A percentile compares a stretch with the other conserved stretches of the same genome.
These are phyloP conservation scores for Drosophila paulistorum DNA, from an alignment of 1,140 invertebrate genomes.

Conservation along the genomic window DNA sequence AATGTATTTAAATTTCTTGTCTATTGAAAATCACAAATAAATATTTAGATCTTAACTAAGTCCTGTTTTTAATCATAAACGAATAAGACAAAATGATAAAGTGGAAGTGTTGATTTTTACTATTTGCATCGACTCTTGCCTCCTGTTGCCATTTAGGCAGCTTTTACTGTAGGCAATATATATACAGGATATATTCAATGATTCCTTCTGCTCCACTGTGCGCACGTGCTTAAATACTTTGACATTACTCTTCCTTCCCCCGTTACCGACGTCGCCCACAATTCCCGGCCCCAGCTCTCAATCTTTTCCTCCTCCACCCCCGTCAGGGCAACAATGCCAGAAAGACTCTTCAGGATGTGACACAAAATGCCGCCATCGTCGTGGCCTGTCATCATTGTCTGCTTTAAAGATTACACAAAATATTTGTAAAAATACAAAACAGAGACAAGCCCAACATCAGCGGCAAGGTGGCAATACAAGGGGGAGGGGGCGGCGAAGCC, in stretches of 20 bases:
- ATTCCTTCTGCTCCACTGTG: conserved; percentile 61
- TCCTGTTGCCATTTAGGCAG: not conserved
- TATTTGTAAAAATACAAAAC: conserved; percentile 82
- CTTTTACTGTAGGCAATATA: not conserved
- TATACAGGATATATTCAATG: not conserved
- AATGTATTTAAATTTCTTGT: too few species aligned
- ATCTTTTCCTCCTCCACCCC: not conserved
- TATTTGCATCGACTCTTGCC: too few species aligned
- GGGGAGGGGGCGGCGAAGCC: not conserved
- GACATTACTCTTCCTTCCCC: conserved; percentile 35
- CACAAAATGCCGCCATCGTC: conserved; percentile 81
- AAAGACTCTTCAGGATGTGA: conserved; percentile 76
- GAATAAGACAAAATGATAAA: too few species aligned
- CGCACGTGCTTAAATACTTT: conserved; percentile 80
- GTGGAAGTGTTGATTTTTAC: too few species aligned
- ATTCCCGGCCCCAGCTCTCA: not conserved
- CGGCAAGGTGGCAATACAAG: not conserved
- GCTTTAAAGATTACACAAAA: conserved; percentile 82
- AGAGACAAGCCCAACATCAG: conserved; percentile 52
- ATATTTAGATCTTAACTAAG: too few species aligned
- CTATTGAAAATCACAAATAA: too few species aligned
- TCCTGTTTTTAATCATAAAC: too few species aligned
- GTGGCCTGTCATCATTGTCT: conserved; percentile 79
- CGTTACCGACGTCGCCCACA: not conserved
- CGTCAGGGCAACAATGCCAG: conserved; percentile 9